phyloP scores from a whole-genome alignment of 2,113 vertebrate species.

The human region GRCh38 chr3:154819001-154819500 shows the following conservation, averaged over 20 bases:
- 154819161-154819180: background rate
- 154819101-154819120: background rate
- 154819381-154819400: background rate
- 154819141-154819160: background rate
- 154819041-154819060: background rate
- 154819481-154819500: background rate
- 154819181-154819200: background rate
- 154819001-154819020: background rate
- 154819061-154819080: background rate
- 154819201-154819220: background rate
- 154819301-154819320: background rate
- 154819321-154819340: background rate
- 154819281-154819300: background rate
- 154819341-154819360: background rate
- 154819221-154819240: background rate
- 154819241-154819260: background rate
- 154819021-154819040: background rate
- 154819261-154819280: background rate
- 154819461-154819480: background rate
- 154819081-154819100: background rate
- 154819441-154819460: background rate
- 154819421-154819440: background rate
- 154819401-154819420: background rate
- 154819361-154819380: background rate
- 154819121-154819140: background rate